Conservation (phyloP, 2,113 vertebrate genomes). For the Neodon shergylaensis region DNA sequence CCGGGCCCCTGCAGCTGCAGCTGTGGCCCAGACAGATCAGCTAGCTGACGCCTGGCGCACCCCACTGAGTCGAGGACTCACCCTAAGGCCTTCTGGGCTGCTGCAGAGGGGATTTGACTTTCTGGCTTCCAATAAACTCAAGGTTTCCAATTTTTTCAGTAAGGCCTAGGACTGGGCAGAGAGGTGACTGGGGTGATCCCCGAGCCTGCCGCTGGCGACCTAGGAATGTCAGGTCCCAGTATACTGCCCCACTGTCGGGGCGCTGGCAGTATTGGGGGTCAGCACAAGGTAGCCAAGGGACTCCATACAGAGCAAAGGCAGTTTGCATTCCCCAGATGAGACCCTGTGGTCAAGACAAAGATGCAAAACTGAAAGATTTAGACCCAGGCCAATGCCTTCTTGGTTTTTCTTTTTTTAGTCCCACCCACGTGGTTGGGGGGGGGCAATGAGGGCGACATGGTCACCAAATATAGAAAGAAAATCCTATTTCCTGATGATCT, state of each 20-base stretch:
- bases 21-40: constrained; percentile 83
- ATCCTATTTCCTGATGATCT: background rate
- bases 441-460: background rate
- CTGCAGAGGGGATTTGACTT: background rate
- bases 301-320: background rate
- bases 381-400: background rate
- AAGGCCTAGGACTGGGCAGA: background rate
- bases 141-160: background rate
- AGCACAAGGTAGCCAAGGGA: background rate
- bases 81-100: background rate
- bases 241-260: accelerated
- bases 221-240: background rate
- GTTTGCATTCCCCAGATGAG: background rate
- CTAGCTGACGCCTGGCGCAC: background rate
- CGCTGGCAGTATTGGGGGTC: background rate
- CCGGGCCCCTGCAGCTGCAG: constrained; percentile 79
- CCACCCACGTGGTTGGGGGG: background rate
- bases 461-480: constrained; percentile 5
- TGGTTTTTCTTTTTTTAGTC: background rate
- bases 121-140: background rate
- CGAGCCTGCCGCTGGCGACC: background rate
- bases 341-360: background rate
- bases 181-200: background rate
- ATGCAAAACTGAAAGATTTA: background rate
- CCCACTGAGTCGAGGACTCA: background rate